Evolutionary conservation across 2,797 vertebrate genomes (phyloP).

Genomic region (Melanotaenia boesemani): DNA sequence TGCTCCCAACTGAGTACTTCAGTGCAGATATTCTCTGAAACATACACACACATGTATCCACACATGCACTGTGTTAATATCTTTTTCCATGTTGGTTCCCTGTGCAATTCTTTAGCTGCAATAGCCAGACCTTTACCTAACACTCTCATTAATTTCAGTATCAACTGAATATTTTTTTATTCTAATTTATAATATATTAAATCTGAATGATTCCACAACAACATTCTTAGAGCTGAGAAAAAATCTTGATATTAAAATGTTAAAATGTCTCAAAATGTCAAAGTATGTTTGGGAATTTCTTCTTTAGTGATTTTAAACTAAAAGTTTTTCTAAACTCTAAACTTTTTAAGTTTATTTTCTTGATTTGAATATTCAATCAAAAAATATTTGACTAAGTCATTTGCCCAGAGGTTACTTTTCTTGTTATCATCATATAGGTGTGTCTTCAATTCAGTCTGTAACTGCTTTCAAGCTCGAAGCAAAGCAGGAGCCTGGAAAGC

Average conservation of each 20-base stretch:
- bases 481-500: neutral
- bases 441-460: neutral
- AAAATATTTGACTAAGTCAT: neutral
- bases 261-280: too few relatives aligned
- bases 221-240: neutral
- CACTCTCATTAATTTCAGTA: slow-evolving; percentile 27
- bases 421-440: neutral
- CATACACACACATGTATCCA: slow-evolving; percentile 45
- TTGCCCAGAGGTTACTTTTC: neutral
- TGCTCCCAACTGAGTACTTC: slow-evolving; percentile 79
- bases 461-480: slow-evolving; percentile 7
- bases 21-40: slow-evolving; percentile 67
- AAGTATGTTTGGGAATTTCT: neutral
- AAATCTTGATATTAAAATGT: too few relatives aligned
- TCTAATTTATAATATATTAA: slow-evolving; percentile 33
- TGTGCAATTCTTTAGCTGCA: slow-evolving; percentile 50
- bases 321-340: too few relatives aligned
- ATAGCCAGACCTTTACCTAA: slow-evolving; percentile 26
- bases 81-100: slow-evolving; percentile 70
- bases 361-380: neutral
- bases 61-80: slow-evolving; percentile 67
- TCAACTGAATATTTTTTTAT: slow-evolving; percentile 30
- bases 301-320: too few relatives aligned
- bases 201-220: slow-evolving; percentile 1
- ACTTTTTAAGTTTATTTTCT: neutral